Conservation (phyloP, 2,888 invertebrate genomes). For the Cataglyphis rosenhaueri region DNA sequence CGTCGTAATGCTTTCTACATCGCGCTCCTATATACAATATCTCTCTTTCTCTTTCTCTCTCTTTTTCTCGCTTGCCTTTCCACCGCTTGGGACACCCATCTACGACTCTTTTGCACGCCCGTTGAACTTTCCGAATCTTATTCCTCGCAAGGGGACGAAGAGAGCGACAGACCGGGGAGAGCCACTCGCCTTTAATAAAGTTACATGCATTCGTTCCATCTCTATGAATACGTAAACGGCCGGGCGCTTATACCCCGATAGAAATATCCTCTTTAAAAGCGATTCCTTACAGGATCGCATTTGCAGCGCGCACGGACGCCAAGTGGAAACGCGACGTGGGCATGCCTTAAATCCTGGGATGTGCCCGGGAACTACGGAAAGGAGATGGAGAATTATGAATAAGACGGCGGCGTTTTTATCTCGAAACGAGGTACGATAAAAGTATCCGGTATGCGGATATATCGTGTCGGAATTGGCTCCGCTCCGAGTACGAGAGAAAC, state of each 20-base stretch:
- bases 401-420: constrained; percentile 48
- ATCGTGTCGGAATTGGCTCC: constrained; percentile 43
- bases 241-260: constrained; percentile 66
- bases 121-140: constrained; percentile 58
- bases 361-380: constrained; percentile 32
- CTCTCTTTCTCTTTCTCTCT: constrained; percentile 23
- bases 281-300: constrained; percentile 64
- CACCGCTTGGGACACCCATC: constrained; percentile 42
- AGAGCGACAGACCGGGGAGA: constrained; percentile 15
- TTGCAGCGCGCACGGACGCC: constrained; percentile 45
- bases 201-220: constrained; percentile 65
- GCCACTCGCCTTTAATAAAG: constrained; percentile 67
- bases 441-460: constrained; percentile 50
- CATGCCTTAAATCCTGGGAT: constrained; percentile 60
- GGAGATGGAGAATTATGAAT: constrained; percentile 56
- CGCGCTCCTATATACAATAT: constrained; percentile 28
- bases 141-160: constrained; percentile 38
- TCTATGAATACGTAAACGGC: constrained; percentile 70
- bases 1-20: constrained; percentile 55
- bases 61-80: constrained; percentile 19
- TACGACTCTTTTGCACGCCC: constrained; percentile 50
- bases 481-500: not conserved
- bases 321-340: constrained; percentile 42
- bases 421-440: constrained; percentile 53
- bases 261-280: constrained; percentile 67